Evolutionary conservation across 2,888 invertebrate genomes (phyloP).

Genomic region (Eupithecia pulchellata): DNA sequence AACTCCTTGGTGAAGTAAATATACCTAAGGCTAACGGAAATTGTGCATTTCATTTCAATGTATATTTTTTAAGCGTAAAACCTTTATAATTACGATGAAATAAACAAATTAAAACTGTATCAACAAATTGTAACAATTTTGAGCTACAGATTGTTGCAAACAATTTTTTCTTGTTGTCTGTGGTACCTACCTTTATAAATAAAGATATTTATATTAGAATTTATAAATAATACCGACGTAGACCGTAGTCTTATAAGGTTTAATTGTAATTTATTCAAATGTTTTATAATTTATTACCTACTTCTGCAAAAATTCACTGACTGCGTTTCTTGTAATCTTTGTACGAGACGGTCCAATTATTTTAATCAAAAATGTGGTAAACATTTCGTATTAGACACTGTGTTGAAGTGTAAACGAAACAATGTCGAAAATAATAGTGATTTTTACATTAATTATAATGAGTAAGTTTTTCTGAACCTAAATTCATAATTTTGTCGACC

Average conservation of each 20-base stretch:
- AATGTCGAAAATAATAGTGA: background rate
- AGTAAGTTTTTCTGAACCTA: background rate
- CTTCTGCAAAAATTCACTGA: background rate
- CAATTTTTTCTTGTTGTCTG: no score
- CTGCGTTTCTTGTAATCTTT: background rate
- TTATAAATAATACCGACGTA: no score
- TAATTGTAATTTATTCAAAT: no score
- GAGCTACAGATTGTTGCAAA: no score
- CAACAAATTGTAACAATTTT: no score
- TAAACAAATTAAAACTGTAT: no score
- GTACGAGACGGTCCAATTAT: conserved; percentile 26
- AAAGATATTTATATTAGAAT: no score
- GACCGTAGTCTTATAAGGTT: no score
- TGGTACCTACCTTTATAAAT: no score
- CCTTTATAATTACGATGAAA: no score
- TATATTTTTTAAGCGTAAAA: no score
- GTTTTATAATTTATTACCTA: no score
- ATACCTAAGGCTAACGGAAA: background rate
- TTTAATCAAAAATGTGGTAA: conserved; percentile 34
- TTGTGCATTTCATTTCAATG: background rate
- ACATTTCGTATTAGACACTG: background rate
- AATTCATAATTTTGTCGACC: background rate
- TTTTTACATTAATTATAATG: background rate
- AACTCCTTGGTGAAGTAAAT: background rate
- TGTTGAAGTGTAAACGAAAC: background rate